Evolutionary conservation across 2,797 vertebrate genomes (phyloP).

Genomic region (Bufotes viridis): DNA sequence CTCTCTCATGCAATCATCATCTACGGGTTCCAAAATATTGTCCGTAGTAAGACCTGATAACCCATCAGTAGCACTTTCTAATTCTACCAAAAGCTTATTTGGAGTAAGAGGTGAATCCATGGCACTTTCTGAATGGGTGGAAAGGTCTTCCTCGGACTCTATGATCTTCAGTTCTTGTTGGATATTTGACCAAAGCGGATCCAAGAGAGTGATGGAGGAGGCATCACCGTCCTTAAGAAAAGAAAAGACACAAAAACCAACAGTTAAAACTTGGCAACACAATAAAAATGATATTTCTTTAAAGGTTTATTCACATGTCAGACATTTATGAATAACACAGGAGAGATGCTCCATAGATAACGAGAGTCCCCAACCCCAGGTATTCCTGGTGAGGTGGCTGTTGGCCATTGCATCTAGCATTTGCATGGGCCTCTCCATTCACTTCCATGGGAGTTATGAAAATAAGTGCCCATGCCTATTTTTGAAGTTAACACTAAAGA

Average conservation of each 20-base stretch:
- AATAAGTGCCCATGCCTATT: too few relatives aligned
- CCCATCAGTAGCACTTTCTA: constrained; percentile 24
- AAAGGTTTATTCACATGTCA: not conserved
- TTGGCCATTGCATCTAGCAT: too few relatives aligned
- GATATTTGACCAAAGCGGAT: constrained; percentile 79
- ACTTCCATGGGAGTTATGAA: too few relatives aligned
- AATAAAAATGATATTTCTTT: not conserved
- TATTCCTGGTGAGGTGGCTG: too few relatives aligned
- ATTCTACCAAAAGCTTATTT: constrained; percentile 44
- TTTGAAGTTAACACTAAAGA: too few relatives aligned
- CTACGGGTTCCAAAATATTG: constrained; percentile 27
- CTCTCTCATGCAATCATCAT: constrained; percentile 1
- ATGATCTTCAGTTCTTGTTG: constrained; percentile 88
- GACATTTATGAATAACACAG: not conserved
- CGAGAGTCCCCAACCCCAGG: too few relatives aligned
- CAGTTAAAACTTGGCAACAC: not conserved
- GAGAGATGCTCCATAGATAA: too few relatives aligned
- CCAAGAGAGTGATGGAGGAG: constrained; percentile 63
- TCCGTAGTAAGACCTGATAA: constrained; percentile 42
- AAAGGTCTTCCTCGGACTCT: constrained; percentile 83
- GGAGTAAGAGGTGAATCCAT: constrained; percentile 42
- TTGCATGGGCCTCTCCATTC: too few relatives aligned
- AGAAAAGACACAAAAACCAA: not conserved
- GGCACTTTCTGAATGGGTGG: constrained; percentile 60
- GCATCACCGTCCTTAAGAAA: constrained; percentile 63